phyloP scores from a whole-genome alignment of 1,140 invertebrate genomes.

The Procambarus virginalis region DNA sequence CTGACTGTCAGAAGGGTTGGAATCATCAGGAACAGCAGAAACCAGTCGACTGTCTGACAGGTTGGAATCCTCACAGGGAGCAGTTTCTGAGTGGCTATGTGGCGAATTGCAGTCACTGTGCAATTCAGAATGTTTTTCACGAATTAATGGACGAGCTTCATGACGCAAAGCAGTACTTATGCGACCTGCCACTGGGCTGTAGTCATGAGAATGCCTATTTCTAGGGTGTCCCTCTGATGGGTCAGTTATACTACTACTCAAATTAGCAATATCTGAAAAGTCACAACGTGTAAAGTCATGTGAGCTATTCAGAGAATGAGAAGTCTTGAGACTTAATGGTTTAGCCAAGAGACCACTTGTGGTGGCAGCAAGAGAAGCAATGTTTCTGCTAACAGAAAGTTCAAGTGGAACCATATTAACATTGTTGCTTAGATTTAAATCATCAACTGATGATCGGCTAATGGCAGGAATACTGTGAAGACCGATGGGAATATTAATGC shows the following conservation, averaged over 20 bases:
- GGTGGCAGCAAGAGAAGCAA: not conserved
- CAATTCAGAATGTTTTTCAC: not conserved
- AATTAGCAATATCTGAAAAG: not conserved
- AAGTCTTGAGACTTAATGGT: not conserved
- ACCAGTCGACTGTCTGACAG: not conserved
- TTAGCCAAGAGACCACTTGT: not conserved
- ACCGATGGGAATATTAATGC: not conserved
- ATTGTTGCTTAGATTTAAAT: not conserved
- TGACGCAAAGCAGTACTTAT: not conserved
- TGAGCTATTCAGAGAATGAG: not conserved
- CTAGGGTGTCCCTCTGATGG: not conserved
- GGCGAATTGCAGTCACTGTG: not conserved
- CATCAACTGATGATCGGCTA: not conserved
- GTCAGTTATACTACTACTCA: not conserved
- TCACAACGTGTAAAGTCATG: conserved; percentile 2
- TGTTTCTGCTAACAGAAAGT: not conserved
- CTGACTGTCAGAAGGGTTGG: not conserved
- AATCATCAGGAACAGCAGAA: conserved; percentile 1
- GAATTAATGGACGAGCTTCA: not conserved
- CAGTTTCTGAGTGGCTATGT: not conserved
- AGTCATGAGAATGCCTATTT: not conserved
- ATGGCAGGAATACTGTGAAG: not conserved
- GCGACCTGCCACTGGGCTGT: not conserved
- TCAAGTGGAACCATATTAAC: not conserved
- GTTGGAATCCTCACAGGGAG: not conserved